A percentile compares a stretch with the other conserved stretches of the same genome.
Conservation (phyloP, 2,113 vertebrate genomes). For the Verasper variegatus region DNA sequence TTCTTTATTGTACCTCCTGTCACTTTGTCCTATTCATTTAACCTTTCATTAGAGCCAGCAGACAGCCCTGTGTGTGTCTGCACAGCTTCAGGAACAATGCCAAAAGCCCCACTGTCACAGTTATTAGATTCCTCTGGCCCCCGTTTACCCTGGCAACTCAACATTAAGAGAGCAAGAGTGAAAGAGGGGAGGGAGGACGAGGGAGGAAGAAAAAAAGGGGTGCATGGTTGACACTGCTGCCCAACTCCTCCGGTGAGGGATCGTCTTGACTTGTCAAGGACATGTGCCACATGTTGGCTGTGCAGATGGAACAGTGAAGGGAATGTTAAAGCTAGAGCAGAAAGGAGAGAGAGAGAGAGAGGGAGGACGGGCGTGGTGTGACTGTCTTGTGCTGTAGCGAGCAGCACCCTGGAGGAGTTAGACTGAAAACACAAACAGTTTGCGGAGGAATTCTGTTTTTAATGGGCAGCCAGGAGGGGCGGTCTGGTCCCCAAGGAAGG, state of each 20-base stretch:
- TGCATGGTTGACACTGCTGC: slow-evolving; percentile 84
- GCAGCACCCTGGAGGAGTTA: slow-evolving; percentile 85
- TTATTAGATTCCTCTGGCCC: slow-evolving; percentile 97
- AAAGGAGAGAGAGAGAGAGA: slow-evolving; percentile 46
- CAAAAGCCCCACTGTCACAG: slow-evolving; percentile 98
- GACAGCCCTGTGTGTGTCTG: slow-evolving; percentile 88
- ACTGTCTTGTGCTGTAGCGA: slow-evolving; percentile 81
- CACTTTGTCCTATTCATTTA: slow-evolving; percentile 98
- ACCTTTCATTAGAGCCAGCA: slow-evolving; percentile 98
- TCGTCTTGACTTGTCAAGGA: slow-evolving; percentile 92
- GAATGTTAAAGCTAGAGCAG: slow-evolving; percentile 37
- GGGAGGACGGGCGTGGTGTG: slow-evolving; percentile 81
- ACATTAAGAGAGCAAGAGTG: slow-evolving; percentile 78
- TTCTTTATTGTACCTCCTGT: slow-evolving; percentile 96
- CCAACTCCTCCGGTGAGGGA: slow-evolving; percentile 85
- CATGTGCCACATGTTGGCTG: slow-evolving; percentile 96
- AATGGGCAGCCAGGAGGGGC: slow-evolving; percentile 80
- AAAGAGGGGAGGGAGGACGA: slow-evolving; percentile 37
- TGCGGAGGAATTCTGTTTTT: slow-evolving; percentile 88
- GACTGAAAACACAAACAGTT: slow-evolving; percentile 88
- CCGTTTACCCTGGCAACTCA: slow-evolving; percentile 95
- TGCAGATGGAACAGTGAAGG: slow-evolving; percentile 79
- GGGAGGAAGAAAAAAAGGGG: slow-evolving; percentile 47
- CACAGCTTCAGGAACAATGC: slow-evolving; percentile 87
- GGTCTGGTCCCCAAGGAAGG: slow-evolving; percentile 64